Evolutionary conservation across 2,113 vertebrate species (phyloP).

Genomic region (Melanerpes formicivorus): DNA sequence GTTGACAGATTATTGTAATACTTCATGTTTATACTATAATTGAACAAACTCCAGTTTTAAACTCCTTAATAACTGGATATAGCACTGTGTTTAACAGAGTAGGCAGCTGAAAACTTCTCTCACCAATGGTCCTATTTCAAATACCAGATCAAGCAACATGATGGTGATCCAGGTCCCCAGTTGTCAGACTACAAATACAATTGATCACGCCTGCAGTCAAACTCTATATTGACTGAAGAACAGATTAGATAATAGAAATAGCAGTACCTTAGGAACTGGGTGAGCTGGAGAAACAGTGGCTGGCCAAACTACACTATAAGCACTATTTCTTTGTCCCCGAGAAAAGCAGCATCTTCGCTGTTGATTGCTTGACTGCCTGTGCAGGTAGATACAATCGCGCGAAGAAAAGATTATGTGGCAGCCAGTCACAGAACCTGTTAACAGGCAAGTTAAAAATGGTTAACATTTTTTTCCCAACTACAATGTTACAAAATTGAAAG

Average conservation of each 20-base stretch:
- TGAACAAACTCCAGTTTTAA: slow-evolving; percentile 23
- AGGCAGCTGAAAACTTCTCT: slow-evolving; percentile 47
- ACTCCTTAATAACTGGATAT: slow-evolving; percentile 28
- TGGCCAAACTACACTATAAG: slow-evolving; percentile 79
- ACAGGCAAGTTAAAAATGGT: slow-evolving; percentile 59
- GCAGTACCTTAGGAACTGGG: slow-evolving; percentile 81
- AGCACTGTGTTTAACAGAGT: background rate
- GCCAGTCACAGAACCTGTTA: slow-evolving; percentile 70
- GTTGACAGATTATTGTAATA: background rate
- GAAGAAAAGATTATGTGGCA: slow-evolving; percentile 66
- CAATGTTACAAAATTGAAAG: slow-evolving; percentile 35
- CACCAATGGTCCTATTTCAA: slow-evolving; percentile 42
- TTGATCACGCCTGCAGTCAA: slow-evolving; percentile 27
- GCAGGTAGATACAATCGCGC: slow-evolving; percentile 68
- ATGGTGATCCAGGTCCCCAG: slow-evolving; percentile 39
- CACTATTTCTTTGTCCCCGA: slow-evolving; percentile 72
- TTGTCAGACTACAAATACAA: slow-evolving; percentile 47
- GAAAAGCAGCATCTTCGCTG: slow-evolving; percentile 79
- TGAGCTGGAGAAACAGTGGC: slow-evolving; percentile 79
- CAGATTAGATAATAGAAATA: slow-evolving; percentile 58
- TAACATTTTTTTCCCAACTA: slow-evolving; percentile 17
- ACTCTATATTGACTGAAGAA: slow-evolving; percentile 60
- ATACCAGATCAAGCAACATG: slow-evolving; percentile 54
- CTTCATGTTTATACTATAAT: slow-evolving; percentile 7
- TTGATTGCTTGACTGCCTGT: slow-evolving; percentile 71